These are phyloP conservation scores for Agonopterix arenella DNA, from an alignment of 2,888 invertebrate genomes.

Conservation along the genomic window DNA sequence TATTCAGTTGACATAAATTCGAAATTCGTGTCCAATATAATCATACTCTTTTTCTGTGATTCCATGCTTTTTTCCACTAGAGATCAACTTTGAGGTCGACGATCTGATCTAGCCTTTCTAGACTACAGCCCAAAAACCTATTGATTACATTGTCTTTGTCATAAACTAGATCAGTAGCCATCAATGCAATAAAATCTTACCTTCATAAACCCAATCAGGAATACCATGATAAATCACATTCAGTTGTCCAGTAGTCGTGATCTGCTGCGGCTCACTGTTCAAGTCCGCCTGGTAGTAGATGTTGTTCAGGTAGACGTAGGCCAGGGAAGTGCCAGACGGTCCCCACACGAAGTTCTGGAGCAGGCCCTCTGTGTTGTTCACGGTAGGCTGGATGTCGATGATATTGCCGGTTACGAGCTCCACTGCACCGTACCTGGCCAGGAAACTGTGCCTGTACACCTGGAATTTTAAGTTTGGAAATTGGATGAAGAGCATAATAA, in stretches of 20 bases:
- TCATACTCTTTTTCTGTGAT: too few species aligned
- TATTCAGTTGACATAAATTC: too few species aligned
- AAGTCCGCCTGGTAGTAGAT: constrained; percentile 83
- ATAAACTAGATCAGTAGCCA: too few species aligned
- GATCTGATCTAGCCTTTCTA: too few species aligned
- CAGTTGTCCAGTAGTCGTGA: constrained; percentile 79
- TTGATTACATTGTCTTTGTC: too few species aligned
- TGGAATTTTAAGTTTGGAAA: constrained; percentile 35
- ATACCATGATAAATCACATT: constrained; percentile 88
- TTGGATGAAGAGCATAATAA: too few species aligned
- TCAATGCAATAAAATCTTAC: constrained; percentile 50
- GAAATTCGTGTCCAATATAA: too few species aligned
- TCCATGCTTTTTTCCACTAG: too few species aligned
- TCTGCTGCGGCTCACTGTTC: constrained; percentile 55
- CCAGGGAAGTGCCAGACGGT: constrained; percentile 82
- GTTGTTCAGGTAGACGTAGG: constrained; percentile 85
- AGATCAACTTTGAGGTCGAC: too few species aligned
- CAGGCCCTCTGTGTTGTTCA: constrained; percentile 47
- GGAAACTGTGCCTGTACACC: constrained; percentile 88
- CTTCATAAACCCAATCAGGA: constrained; percentile 97
- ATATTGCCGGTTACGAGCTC: constrained; percentile 74
- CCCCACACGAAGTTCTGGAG: constrained; percentile 88
- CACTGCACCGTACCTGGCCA: constrained; percentile 84
- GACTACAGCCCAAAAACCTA: too few species aligned
- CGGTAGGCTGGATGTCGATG: constrained; percentile 41